phyloP scores from a whole-genome alignment of 2,888 invertebrate species.

The Acronicta psi region DNA sequence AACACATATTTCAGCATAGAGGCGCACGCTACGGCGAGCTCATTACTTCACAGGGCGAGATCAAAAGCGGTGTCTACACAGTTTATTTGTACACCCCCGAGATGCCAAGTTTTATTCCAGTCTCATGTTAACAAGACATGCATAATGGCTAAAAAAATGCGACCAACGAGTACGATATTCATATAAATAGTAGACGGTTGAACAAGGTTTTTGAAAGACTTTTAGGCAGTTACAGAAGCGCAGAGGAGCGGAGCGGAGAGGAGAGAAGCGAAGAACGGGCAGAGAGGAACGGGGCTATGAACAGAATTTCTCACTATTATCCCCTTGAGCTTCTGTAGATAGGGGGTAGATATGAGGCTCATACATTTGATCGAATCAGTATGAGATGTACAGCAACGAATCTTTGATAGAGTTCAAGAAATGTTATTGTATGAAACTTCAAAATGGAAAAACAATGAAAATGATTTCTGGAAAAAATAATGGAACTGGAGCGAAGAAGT shows the following conservation, averaged over 20 bases:
- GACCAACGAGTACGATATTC: slow-evolving; percentile 33
- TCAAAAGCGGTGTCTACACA: slow-evolving; percentile 67
- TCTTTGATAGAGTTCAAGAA: no score
- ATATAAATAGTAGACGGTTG: slow-evolving; percentile 25
- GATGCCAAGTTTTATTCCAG: slow-evolving; percentile 50
- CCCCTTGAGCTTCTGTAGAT: no score
- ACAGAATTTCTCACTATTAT: no score
- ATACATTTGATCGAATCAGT: no score
- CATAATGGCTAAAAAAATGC: slow-evolving; percentile 55
- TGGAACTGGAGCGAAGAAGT: background rate
- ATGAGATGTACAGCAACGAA: no score
- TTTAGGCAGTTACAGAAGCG: background rate
- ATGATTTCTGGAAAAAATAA: no score
- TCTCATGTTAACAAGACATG: slow-evolving; percentile 60
- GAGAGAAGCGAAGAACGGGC: no score
- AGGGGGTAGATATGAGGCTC: background rate
- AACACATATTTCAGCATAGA: slow-evolving; percentile 31
- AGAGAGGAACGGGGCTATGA: background rate
- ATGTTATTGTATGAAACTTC: no score
- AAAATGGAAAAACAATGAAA: no score
- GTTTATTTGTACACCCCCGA: slow-evolving; percentile 68
- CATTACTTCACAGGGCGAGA: slow-evolving; percentile 66
- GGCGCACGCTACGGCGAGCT: slow-evolving; percentile 52
- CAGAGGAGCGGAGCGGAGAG: background rate
- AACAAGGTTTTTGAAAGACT: slow-evolving; percentile 7